Conservation (phyloP, 2,888 invertebrate genomes). For the Pomacea canaliculata region DNA sequence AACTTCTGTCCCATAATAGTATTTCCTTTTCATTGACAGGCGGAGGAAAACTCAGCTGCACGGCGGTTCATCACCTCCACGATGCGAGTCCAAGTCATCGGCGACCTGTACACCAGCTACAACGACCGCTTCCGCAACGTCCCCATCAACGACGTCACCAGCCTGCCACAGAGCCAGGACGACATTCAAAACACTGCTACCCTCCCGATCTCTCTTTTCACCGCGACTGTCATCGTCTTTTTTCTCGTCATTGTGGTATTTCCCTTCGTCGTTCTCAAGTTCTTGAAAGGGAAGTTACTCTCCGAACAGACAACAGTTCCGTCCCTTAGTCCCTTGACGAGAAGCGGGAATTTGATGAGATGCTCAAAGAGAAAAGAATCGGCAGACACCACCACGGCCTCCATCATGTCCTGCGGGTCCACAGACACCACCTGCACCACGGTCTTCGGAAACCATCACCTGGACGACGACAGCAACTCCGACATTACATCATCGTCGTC, state of each 20-base stretch:
- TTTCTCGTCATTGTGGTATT: slow-evolving; percentile 23
- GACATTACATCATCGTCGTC: slow-evolving; percentile 2
- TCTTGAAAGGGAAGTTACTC: slow-evolving; percentile 15
- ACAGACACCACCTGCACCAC: slow-evolving; percentile 20
- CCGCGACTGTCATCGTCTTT: slow-evolving; percentile 26
- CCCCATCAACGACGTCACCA: slow-evolving; percentile 22
- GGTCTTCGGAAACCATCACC: slow-evolving; percentile 6
- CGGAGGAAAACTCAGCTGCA: slow-evolving; percentile 26
- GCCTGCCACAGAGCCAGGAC: neutral
- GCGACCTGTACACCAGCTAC: slow-evolving; percentile 20
- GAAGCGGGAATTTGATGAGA: neutral
- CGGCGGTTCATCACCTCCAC: slow-evolving; percentile 27
- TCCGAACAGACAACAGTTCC: neutral
- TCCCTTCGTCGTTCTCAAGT: slow-evolving; percentile 24
- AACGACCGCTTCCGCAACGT: slow-evolving; percentile 11
- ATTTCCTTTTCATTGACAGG: slow-evolving; percentile 5
- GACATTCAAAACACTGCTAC: neutral
- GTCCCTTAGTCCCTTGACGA: neutral
- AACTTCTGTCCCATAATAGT: no score
- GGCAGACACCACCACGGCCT: slow-evolving; percentile 10
- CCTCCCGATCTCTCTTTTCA: slow-evolving; percentile 28
- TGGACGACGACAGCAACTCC: neutral
- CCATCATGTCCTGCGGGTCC: slow-evolving; percentile 21
- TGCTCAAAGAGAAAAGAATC: slow-evolving; percentile 11
- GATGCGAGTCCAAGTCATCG: slow-evolving; percentile 18